Evolutionary conservation across 2,113 vertebrate species (phyloP), one percentile per base, ranked within the genome.

Genomic region (Phycodurus eques): DNA sequence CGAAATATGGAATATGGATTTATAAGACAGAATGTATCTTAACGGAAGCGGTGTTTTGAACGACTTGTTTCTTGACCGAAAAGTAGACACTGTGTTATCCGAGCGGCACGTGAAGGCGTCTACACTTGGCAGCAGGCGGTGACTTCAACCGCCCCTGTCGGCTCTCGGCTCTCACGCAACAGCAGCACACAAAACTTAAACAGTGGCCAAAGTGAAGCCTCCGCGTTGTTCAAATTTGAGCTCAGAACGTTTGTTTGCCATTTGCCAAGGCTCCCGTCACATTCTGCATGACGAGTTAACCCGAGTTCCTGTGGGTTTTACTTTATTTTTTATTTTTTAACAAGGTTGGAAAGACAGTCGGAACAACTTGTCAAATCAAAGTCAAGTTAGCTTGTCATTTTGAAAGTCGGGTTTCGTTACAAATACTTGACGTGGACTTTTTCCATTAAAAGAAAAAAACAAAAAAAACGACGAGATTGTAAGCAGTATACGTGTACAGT

Each of bases 81-180:
- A 46, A 20, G 6, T 0, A 1, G 0, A 1, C 44, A 4, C 0
- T 5, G 11, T 27, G 9, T 68, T 73, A 3, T 66, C n/a, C 57
- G 20, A 20, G 5, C 49, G 2, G 79, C 7, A 47, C 72, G 0
- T 79, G 81, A 90, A 89, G 0, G 85, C 81, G 62, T 61, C 85
- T 20, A 67, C 17, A 64, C 27, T 27, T 27, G 49, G 53, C 39
- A 0, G 12, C 42, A 62, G 77, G 84, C 84, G 81, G 84, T 20
- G 83, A 83, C 83, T 87, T 81, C 8, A 82, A 71, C 75, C 7
- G 43, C 53, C 12, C 39, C 0, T 27, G 5, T 19, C 13, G 3
- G 15, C 49, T 59, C 13, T 19, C 13, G 3, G 15, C 49, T 59
- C 13, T 59, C 57, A 31, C 22, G 7, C 27, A 15, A 39, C 35